phyloP scores from a whole-genome alignment of 2,888 invertebrate genomes.

The Polydrusus tereticollis region DNA sequence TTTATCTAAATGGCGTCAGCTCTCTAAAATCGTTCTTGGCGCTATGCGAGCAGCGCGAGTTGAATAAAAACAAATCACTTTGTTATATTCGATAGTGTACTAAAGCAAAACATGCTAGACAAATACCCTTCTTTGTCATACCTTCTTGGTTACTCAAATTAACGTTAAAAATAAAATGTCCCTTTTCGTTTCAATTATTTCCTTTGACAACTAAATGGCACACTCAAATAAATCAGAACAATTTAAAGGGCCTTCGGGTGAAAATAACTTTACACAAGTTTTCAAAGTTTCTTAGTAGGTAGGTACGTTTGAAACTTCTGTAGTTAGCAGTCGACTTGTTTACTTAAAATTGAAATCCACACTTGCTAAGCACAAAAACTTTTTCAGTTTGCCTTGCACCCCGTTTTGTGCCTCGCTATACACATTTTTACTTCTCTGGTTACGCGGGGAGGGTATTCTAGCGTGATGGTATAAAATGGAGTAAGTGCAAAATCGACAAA shows the following conservation, averaged over 20 bases:
- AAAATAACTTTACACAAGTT: constrained; percentile 6
- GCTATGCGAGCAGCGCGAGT: no score
- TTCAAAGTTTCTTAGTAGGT: constrained; percentile 11
- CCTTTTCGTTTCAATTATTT: not conserved
- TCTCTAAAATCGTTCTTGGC: no score
- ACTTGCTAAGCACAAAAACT: constrained; percentile 8
- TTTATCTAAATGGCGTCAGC: no score
- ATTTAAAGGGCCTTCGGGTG: constrained; percentile 1
- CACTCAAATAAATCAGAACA: constrained; percentile 17
- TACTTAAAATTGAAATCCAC: constrained; percentile 14
- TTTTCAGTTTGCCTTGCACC: not conserved
- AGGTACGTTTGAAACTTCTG: constrained; percentile 8
- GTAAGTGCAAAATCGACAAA: not conserved
- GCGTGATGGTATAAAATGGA: not conserved
- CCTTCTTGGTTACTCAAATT: no score
- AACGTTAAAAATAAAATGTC: not conserved
- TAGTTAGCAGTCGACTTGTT: constrained; percentile 21
- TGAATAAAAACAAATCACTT: no score
- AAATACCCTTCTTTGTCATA: no score
- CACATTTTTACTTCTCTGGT: not conserved
- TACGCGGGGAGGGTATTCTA: not conserved
- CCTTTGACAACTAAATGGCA: constrained; percentile 10
- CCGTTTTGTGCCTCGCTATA: not conserved
- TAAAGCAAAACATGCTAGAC: no score
- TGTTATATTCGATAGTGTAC: no score